Base-by-base conservation (phyloP, 2,797 vertebrate species). In the Poeciliopsis turneri region DNA sequence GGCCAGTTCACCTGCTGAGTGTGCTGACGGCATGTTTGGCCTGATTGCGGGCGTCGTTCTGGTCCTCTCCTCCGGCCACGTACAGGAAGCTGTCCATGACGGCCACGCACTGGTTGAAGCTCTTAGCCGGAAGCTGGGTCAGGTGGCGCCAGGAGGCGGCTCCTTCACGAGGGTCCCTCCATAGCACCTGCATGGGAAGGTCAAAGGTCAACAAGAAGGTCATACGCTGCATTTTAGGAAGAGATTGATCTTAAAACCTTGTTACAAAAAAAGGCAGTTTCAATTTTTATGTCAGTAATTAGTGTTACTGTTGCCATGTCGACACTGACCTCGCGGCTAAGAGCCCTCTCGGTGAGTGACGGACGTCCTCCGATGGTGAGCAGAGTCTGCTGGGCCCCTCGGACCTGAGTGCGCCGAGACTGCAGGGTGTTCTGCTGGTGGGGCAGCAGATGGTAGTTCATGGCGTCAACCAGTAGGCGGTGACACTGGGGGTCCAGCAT, bases 381-480 rank as follows among this genome's bases (percentile, higher is more conserved):
- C 82, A 97, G 92, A 2, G 96, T 95, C 46, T 88, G 94, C 82
- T 95, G 95, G n/a, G 95, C 92, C 45, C 92, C 96, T 11, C 96
- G 93, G 77, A 97, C 94, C 79, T 95, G 95, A 0, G 96, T 96
- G 81, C 96, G 96, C 1, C 87, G 85, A 61, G 96, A 97, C 93
- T 97, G 96, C 81, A 97, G 93, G 7, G 88, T 90, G 87, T 97
- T 97, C 87, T 97, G 96, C 92, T 97, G 96, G 92, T 96, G 92
- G 12, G 96, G 97, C 80, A 97, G 95, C 80, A 97, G 93, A 94
- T 97, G 97, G 92, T 97, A 97, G 93, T 97, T 97, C 96, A 97
- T 97, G 77, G 97, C 97, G 39, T 97, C 96, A 78, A 97, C 96
- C 28, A 97, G 93, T 81, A 97, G 92, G 76, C 92, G 95, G 93